Conservation (phyloP, 2,113 vertebrate species). For the Okapia johnstoni region DNA sequence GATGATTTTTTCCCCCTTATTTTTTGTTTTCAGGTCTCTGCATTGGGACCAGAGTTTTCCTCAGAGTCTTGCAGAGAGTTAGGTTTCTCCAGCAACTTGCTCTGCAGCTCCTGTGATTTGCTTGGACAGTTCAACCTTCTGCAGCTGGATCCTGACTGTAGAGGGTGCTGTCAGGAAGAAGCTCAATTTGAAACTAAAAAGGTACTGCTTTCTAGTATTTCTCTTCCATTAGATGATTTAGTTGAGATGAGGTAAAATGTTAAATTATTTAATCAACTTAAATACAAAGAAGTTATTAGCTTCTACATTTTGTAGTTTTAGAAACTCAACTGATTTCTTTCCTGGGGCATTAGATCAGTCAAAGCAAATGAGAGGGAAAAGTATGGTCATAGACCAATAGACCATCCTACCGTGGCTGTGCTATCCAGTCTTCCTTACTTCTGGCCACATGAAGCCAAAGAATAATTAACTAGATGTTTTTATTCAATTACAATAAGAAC, state of each 20-base stretch:
- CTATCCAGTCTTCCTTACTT: background rate
- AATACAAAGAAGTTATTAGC: background rate
- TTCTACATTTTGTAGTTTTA: background rate
- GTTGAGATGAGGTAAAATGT: background rate
- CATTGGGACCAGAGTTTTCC: slow-evolving; percentile 88
- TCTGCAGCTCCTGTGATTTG: slow-evolving; percentile 96
- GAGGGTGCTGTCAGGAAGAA: slow-evolving; percentile 96
- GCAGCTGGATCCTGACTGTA: slow-evolving; percentile 88
- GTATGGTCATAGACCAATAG: background rate
- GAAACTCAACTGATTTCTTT: background rate
- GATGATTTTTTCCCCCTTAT: background rate
- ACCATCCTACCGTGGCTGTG: background rate
- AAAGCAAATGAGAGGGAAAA: background rate
- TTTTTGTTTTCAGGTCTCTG: slow-evolving; percentile 81
- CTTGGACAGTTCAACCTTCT: slow-evolving; percentile 93
- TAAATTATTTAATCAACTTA: background rate
- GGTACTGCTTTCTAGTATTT: slow-evolving; percentile 79
- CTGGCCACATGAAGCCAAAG: background rate
- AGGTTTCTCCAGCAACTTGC: slow-evolving; percentile 97
- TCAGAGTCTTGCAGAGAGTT: slow-evolving; percentile 95
- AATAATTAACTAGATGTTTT: background rate
- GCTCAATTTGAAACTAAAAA: slow-evolving; percentile 92
- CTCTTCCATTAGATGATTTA: background rate
- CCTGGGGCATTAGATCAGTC: background rate
- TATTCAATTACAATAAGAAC: background rate